A percentile compares a stretch with the other conserved stretches of the same genome.
Conservation (phyloP, 2,888 invertebrate species). For the Tiliacea citrago region DNA sequence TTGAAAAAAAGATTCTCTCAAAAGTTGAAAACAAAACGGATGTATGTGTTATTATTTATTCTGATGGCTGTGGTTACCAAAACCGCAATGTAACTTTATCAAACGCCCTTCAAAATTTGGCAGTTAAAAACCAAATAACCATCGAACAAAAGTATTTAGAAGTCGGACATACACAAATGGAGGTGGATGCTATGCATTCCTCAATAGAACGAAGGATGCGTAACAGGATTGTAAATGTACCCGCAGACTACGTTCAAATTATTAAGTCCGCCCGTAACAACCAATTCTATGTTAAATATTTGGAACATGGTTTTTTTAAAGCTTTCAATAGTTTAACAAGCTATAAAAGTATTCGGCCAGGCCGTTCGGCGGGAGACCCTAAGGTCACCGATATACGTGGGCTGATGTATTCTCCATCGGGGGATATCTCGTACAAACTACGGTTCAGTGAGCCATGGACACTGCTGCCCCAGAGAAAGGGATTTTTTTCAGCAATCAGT, state of each 20-base stretch:
- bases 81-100: constrained; percentile 38
- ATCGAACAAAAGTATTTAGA: constrained; percentile 24
- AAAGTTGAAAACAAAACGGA: constrained; percentile 6
- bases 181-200: constrained; percentile 29
- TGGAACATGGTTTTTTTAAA: constrained; percentile 39
- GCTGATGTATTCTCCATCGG: constrained; percentile 30
- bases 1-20: constrained; percentile 26
- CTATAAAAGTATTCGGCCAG: constrained; percentile 18
- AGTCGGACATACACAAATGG: constrained; percentile 35
- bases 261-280: constrained; percentile 21
- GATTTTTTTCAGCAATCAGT: not conserved
- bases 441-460: constrained; percentile 40
- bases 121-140: constrained; percentile 19
- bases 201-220: constrained; percentile 22
- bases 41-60: constrained; percentile 32
- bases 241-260: constrained; percentile 42
- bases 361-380: not conserved
- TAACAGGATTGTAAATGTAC: constrained; percentile 35
- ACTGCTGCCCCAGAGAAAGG: constrained; percentile 35
- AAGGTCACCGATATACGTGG: constrained; percentile 14
- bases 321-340: constrained; percentile 17
- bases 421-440: constrained; percentile 40
- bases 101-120: constrained; percentile 21
- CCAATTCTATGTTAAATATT: constrained; percentile 37
- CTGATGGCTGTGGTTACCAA: constrained; percentile 37